Conservation (phyloP, 2,113 vertebrate genomes). For the Micronycteris hirsuta region DNA sequence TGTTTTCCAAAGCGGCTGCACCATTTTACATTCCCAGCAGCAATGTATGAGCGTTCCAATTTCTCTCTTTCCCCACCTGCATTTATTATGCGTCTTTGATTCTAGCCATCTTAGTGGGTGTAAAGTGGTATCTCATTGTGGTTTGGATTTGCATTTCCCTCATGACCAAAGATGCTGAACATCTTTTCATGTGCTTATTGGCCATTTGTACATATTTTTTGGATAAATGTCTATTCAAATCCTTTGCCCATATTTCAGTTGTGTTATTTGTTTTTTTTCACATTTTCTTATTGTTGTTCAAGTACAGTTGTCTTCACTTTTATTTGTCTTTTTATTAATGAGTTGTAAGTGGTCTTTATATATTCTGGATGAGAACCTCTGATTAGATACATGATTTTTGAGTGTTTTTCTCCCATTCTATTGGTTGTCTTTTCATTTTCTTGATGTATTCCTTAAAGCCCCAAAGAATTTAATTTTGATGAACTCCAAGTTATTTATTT, state of each 20-base stretch:
- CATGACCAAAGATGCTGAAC: background rate
- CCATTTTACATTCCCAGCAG: background rate
- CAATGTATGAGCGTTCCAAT: background rate
- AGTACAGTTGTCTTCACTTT: too few relatives aligned
- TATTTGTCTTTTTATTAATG: background rate
- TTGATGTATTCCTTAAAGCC: background rate
- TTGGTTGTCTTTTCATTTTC: conserved; percentile 10
- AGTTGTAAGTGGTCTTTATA: background rate
- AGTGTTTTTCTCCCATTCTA: background rate
- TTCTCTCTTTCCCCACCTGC: background rate
- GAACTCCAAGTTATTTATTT: background rate
- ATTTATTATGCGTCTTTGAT: background rate
- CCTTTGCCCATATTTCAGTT: background rate
- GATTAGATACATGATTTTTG: background rate
- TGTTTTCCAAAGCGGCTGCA: background rate
- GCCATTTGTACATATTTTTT: background rate
- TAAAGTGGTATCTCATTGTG: background rate
- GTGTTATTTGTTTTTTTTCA: background rate
- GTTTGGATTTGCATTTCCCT: conserved; percentile 22
- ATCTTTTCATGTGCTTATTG: background rate
- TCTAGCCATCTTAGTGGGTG: background rate
- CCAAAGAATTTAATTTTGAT: background rate
- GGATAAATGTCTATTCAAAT: conserved; percentile 6
- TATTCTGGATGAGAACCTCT: background rate
- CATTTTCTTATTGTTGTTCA: too few relatives aligned